These are phyloP conservation scores for Hyperoodon ampullatus DNA, from an alignment of 2,113 vertebrate genomes.

Conservation along the genomic window DNA sequence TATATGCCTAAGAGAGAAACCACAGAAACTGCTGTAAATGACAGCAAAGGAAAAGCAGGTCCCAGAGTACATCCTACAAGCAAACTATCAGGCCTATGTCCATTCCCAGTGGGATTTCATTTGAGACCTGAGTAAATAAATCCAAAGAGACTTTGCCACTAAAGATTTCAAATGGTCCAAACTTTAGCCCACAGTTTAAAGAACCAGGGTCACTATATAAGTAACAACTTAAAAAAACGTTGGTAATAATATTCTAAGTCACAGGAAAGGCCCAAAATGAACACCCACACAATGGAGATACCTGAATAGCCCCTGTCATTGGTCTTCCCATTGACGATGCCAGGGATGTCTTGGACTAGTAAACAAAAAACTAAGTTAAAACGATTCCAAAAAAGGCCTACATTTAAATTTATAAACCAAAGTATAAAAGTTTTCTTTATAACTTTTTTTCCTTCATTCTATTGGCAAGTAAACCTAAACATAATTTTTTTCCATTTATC, in stretches of 20 bases:
- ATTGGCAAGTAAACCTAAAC: neutral
- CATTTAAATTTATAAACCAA: slow-evolving; percentile 46
- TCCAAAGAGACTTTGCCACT: neutral
- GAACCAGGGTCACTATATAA: neutral
- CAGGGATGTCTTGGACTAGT: slow-evolving; percentile 89
- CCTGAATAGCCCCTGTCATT: slow-evolving; percentile 93
- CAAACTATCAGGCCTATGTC: neutral
- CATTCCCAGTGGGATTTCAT: neutral
- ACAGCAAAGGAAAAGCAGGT: neutral
- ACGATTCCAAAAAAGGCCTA: slow-evolving; percentile 41
- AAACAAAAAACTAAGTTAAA: slow-evolving; percentile 78
- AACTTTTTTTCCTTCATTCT: slow-evolving; percentile 7
- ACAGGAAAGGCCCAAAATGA: slow-evolving; percentile 42
- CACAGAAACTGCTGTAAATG: neutral
- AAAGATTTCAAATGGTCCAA: neutral
- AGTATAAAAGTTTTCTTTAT: neutral
- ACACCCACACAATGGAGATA: slow-evolving; percentile 78
- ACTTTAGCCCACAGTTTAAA: neutral
- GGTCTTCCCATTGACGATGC: slow-evolving; percentile 94
- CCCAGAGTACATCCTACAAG: neutral
- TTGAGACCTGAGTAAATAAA: neutral
- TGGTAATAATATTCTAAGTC: slow-evolving; percentile 1
- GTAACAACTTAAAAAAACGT: neutral
- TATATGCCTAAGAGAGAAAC: neutral
- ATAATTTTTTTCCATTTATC: neutral